Evolutionary conservation across 2,888 invertebrate genomes (phyloP), one percentile per base, ranked within the genome.

Genomic region (Caenorhabditis sp.): DNA sequence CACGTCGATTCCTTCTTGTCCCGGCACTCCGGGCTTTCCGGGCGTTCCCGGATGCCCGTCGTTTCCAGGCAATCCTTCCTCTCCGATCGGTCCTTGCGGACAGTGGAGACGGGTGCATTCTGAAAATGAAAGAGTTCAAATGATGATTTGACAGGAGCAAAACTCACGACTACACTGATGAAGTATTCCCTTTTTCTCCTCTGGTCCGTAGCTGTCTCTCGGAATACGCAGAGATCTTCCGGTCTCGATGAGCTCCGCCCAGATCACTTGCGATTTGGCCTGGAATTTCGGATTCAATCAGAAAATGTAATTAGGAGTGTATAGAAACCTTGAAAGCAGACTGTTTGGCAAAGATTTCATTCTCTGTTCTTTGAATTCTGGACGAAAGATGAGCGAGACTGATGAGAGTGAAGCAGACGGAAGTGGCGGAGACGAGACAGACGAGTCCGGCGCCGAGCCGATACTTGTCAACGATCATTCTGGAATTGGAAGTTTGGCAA

Each of bases 1-100:
- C 5, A 81, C 76, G 48, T 83, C 83, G 9, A 70, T 65, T 30
- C 83, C 83, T 32, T 83, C 83, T 8, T 53, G 4, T 46, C 83
- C 83, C 9, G 83, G 83, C 3, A 55, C 35, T 35, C 83, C 83
- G 0, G 81, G 73, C 39, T 80, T 79, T 55, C 86, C 86, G n/a
- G 84, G 83, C 9, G 59, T 56, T 37, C 86, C 86, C 5, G 86
- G 86, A 27, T 76, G 76, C 13, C 86, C 85, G 46, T 86, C 86
- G 15, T 76, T 76, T 26, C 86, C 86, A 13, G 83, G 77, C 4
- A 66, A n/a, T 13, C 86, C 86, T 35, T 82, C 81, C 22, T 72
- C 58, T 37, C 86, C 86, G 26, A 82, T 80, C n/a, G 78, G 62
- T 9, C 86, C 86, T 22, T 74, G 58, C 7, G 83, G 83, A 45